Evolutionary conservation across 2,797 vertebrate genomes (phyloP).

Genomic region (Odontamblyopus rebecca): DNA sequence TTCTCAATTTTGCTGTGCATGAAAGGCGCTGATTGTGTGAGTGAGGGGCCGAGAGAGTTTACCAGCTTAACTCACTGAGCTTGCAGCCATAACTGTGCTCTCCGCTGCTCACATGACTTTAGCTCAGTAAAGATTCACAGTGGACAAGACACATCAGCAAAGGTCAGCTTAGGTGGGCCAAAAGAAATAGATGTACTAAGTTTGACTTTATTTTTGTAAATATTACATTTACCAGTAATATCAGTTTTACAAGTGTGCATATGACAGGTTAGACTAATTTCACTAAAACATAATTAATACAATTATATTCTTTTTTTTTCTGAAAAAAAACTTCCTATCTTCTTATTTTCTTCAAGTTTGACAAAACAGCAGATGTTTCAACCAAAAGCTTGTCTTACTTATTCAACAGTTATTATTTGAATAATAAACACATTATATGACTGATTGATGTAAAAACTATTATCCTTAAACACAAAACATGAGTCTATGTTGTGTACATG

Average conservation of each 20-base stretch:
- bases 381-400: too few species aligned
- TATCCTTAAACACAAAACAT: conserved; percentile 5
- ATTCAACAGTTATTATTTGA: too few species aligned
- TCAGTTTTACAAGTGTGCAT: background rate
- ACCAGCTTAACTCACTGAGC: conserved; percentile 49
- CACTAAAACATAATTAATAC: background rate
- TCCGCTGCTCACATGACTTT: conserved; percentile 43
- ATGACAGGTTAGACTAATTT: background rate
- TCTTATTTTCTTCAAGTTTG: too few species aligned
- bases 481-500: conserved; percentile 22
- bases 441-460: background rate
- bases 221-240: background rate
- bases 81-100: conserved; percentile 43
- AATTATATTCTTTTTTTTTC: background rate
- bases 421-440: too few species aligned
- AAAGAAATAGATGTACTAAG: conserved; percentile 21
- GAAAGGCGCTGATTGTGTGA: conserved; percentile 61
- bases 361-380: too few species aligned
- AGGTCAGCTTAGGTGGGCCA: conserved; percentile 32
- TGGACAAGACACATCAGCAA: conserved; percentile 31
- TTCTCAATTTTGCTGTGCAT: conserved; percentile 64
- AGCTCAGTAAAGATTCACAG: conserved; percentile 34
- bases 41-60: conserved; percentile 32
- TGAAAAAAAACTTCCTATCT: too few species aligned
- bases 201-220: background rate